Conservation (phyloP, 2,113 vertebrate species). For the Mobula birostris region DNA sequence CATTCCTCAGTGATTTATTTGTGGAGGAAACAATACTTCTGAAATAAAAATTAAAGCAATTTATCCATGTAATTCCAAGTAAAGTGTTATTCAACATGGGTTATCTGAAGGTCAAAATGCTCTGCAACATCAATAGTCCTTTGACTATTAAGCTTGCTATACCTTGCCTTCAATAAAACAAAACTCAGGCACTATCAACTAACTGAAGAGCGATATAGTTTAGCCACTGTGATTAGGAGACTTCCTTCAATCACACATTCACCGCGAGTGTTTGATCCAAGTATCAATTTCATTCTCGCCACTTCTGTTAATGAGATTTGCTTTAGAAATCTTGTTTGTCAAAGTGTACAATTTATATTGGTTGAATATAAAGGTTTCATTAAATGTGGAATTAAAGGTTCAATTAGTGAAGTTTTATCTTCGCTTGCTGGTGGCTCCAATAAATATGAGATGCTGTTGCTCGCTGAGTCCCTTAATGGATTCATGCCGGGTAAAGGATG, state of each 20-base stretch:
- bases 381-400: constrained; percentile 46
- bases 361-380: constrained; percentile 39
- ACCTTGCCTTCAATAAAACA: background rate
- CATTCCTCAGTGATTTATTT: background rate
- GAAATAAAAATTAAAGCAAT: background rate
- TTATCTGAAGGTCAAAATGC: background rate
- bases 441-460: constrained; percentile 42
- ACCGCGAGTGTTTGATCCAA: background rate
- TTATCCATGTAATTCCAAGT: background rate
- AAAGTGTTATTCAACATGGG: background rate
- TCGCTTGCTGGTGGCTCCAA: constrained; percentile 41
- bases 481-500: constrained; percentile 47
- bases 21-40: background rate
- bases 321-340: constrained; percentile 38
- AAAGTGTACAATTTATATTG: constrained; percentile 37
- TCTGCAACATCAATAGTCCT: background rate
- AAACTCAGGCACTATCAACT: background rate
- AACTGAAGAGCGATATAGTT: background rate
- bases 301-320: constrained; percentile 41
- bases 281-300: background rate
- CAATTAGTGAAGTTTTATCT: constrained; percentile 47
- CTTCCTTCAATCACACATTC: background rate
- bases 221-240: background rate
- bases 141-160: background rate
- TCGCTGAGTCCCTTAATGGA: constrained; percentile 45